These are phyloP conservation scores for Leptinotarsa lineolata DNA, from an alignment of 1,140 invertebrate genomes.

Conservation along the genomic window DNA sequence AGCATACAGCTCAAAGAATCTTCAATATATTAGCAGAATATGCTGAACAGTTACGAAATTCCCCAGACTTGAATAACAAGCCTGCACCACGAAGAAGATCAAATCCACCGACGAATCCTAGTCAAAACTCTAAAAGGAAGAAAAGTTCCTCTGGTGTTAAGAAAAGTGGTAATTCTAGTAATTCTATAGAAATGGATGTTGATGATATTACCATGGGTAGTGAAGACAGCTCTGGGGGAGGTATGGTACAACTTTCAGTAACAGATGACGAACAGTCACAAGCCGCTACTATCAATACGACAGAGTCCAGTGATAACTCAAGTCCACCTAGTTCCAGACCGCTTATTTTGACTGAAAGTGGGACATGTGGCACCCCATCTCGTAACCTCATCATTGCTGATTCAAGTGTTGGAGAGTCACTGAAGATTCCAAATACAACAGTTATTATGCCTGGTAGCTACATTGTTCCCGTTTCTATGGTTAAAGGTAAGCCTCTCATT, in stretches of 20 bases:
- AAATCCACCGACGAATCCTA: slow-evolving; percentile 74
- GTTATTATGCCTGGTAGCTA: slow-evolving; percentile 72
- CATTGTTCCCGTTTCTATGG: slow-evolving; percentile 69
- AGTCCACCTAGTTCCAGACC: slow-evolving; percentile 44
- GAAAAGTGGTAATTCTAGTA: slow-evolving; percentile 52
- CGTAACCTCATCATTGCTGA: slow-evolving; percentile 65
- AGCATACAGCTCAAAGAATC: slow-evolving; percentile 79
- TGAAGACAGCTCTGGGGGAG: slow-evolving; percentile 72
- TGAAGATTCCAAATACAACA: slow-evolving; percentile 63
- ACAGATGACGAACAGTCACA: slow-evolving; percentile 55
- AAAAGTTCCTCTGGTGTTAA: slow-evolving; percentile 66
- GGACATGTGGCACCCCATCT: slow-evolving; percentile 46
- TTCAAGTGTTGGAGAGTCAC: slow-evolving; percentile 59
- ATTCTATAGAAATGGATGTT: slow-evolving; percentile 56
- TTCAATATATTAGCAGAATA: slow-evolving; percentile 81
- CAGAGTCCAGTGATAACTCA: slow-evolving; percentile 47
- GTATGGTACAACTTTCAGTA: slow-evolving; percentile 62
- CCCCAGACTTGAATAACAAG: slow-evolving; percentile 79
- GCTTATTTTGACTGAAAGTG: slow-evolving; percentile 49
- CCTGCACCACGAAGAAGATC: slow-evolving; percentile 75
- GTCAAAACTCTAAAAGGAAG: slow-evolving; percentile 72
- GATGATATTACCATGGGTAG: slow-evolving; percentile 73
- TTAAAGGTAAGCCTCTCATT: slow-evolving; percentile 59
- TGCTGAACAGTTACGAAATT: slow-evolving; percentile 77
- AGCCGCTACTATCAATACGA: slow-evolving; percentile 43